Base-by-base conservation (phyloP, 2,888 invertebrate genomes). In the Gastrophysa polygoni region DNA sequence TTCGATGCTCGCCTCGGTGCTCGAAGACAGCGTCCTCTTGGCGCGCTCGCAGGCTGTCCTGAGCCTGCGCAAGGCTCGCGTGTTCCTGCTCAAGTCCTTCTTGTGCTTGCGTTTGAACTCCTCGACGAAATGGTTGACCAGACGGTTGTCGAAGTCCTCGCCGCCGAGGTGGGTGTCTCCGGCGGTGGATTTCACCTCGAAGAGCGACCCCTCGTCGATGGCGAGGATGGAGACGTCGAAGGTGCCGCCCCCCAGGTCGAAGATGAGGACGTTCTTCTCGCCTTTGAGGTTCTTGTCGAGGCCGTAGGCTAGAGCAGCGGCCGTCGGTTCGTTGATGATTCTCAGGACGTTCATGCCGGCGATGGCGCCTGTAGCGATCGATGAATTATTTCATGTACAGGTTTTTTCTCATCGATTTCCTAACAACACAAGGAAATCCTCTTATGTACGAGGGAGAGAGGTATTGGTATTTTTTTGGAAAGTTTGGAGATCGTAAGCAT, bases 201-300 rank as follows among this genome's bases (percentile, higher is more conserved):
- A 93, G 67, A 92, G 79, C 0, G 90, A 89, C 0, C 95, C 89
- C 81, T 96, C 94, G 73, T 93, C 92, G 78, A 96, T 96, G 68
- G 92, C 89, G 28, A 96, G 84, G 68, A 96, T 87, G 24, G 96
- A 96, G 7, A 96, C 96, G 83, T 96, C 96, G 78, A 96, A 96
- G 32, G 95, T 95, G 28, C 95, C 96, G 66, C 95, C 95, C 20
- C 91, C 91, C 62, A 92, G 84, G 79, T 91, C 91, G 72, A 90
- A 91, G 71, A 91, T 91, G 10, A 91, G 81, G 5, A 91, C 89
- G 77, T 89, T 91, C 68, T 88, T 89, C 75, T 91, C 91, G 1
- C 91, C 90, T 76, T 86, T 88, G 11, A 90, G 82, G 73, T 90
- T 87, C 80, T 91, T 91, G 75, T 91, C 91, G 49, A 91, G 81